Conservation (phyloP, 2,888 invertebrate genomes). For the Alsophila aescularia region DNA sequence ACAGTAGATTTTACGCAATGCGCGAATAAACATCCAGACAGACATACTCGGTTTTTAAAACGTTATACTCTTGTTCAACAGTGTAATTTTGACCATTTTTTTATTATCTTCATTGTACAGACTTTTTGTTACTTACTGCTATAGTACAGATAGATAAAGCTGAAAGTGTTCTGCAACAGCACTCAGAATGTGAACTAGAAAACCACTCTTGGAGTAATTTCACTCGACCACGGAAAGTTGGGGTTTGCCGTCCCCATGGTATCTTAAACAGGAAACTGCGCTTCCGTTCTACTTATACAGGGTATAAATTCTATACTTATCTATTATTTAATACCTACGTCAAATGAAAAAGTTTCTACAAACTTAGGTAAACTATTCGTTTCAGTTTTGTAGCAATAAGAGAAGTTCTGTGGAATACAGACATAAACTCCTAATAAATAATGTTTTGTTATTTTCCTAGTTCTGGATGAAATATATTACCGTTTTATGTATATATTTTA, state of each 20-base stretch:
- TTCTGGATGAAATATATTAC: slow-evolving; percentile 9
- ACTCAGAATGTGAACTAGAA: too few relatives aligned
- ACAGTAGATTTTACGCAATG: too few relatives aligned
- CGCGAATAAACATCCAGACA: too few relatives aligned
- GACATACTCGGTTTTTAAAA: too few relatives aligned
- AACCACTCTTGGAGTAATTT: neutral
- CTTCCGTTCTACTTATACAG: neutral
- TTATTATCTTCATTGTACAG: too few relatives aligned
- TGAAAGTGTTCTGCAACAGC: too few relatives aligned
- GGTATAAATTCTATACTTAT: too few relatives aligned
- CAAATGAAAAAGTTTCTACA: neutral
- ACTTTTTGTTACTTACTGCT: too few relatives aligned
- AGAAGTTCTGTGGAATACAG: slow-evolving; percentile 1
- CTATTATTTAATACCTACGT: neutral
- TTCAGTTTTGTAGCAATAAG: neutral
- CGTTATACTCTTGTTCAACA: too few relatives aligned
- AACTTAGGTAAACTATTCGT: neutral
- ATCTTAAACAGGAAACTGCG: neutral
- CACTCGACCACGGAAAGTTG: neutral
- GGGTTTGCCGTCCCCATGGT: neutral
- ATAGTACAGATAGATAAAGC: too few relatives aligned
- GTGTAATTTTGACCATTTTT: too few relatives aligned
- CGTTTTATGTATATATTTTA: slow-evolving; percentile 13
- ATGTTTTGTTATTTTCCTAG: slow-evolving; percentile 2
- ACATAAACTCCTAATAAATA: slow-evolving; percentile 8